Evolutionary conservation across 1,140 invertebrate genomes (phyloP).

Genomic region (Ruditapes philippinarum): DNA sequence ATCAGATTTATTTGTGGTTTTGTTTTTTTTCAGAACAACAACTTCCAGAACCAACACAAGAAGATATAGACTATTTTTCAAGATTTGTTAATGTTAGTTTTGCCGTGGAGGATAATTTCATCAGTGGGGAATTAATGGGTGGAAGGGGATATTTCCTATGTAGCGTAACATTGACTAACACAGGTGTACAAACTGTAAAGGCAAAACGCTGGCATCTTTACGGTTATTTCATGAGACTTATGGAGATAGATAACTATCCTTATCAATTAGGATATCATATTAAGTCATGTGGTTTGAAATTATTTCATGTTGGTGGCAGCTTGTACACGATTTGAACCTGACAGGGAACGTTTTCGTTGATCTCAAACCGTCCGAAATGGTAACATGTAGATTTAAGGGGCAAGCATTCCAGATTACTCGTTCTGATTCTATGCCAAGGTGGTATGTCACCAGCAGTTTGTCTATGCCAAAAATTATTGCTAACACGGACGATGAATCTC

Average conservation of each 20-base stretch:
- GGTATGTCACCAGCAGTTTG: slow-evolving; percentile 35
- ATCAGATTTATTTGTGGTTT: slow-evolving; percentile 5
- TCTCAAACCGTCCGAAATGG: not conserved
- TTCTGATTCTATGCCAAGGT: slow-evolving; percentile 47
- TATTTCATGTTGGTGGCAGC: slow-evolving; percentile 49
- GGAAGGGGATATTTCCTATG: not conserved
- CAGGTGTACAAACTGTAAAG: not conserved
- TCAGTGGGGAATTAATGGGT: slow-evolving; percentile 13
- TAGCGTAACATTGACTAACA: slow-evolving; percentile 9
- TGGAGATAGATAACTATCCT: slow-evolving; percentile 1
- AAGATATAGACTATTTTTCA: slow-evolving; percentile 33
- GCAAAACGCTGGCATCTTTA: slow-evolving; percentile 37
- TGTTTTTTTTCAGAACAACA: not conserved
- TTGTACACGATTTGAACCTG: slow-evolving; percentile 52
- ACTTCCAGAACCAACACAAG: slow-evolving; percentile 19
- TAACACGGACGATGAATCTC: slow-evolving; percentile 44
- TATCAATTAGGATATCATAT: slow-evolving; percentile 40
- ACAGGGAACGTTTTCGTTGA: not conserved
- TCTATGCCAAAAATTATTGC: slow-evolving; percentile 11
- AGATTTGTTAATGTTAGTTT: slow-evolving; percentile 35
- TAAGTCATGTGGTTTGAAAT: slow-evolving; percentile 20
- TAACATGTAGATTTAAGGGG: not conserved
- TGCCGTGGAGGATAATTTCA: slow-evolving; percentile 37
- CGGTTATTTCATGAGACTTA: slow-evolving; percentile 44
- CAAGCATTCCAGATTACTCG: slow-evolving; percentile 34